phyloP scores from a whole-genome alignment of 2,888 invertebrate genomes.

The Argyra leucocephala region DNA sequence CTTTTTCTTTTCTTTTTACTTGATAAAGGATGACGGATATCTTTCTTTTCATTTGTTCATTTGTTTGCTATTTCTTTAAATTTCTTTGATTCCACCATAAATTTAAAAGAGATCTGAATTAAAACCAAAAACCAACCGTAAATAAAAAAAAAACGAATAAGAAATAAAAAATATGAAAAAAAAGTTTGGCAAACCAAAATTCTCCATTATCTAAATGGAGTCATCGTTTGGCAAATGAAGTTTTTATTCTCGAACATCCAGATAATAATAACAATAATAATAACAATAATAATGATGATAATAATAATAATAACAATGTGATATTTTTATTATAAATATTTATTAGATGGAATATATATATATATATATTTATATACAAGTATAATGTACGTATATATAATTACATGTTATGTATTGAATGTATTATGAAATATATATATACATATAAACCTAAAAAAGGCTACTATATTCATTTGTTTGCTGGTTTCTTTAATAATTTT shows the following conservation, averaged over 20 bases:
- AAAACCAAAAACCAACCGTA: neutral
- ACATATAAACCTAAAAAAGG: too few species aligned
- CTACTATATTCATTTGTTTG: too few species aligned
- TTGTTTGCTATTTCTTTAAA: neutral
- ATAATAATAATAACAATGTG: neutral
- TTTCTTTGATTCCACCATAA: neutral
- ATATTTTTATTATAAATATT: neutral
- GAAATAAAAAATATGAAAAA: neutral
- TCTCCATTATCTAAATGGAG: neutral
- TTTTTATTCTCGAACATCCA: neutral
- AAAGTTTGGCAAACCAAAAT: neutral
- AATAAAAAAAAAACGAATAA: neutral
- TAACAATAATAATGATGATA: neutral
- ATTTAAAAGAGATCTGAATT: neutral
- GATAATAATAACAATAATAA: neutral
- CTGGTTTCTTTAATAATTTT: too few species aligned
- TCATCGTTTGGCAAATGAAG: neutral
- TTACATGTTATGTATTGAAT: too few species aligned
- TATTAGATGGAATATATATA: neutral
- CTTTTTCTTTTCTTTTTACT: neutral
- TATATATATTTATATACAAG: neutral
- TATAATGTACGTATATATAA: too few species aligned
- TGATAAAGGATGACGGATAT: conserved; percentile 11
- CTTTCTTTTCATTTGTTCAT: neutral
- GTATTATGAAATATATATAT: too few species aligned